Conservation (phyloP, 2,888 invertebrate species). For the Tipula unca region DNA sequence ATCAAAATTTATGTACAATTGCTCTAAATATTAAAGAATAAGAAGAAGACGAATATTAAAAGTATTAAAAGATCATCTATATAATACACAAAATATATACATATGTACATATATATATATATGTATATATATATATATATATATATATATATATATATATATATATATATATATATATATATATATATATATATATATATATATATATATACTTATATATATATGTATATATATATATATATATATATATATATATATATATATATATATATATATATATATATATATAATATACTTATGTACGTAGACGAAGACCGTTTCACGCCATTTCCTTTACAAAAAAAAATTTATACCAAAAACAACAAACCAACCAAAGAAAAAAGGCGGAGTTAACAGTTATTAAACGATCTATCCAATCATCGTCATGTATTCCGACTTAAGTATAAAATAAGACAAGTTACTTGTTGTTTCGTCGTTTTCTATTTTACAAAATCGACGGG, state of each 20-base stretch:
- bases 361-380: not conserved
- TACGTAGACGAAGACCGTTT: not conserved
- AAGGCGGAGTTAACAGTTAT: not conserved
- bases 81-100: not conserved
- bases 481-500: not conserved
- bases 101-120: too few species aligned
- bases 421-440: not conserved
- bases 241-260: too few species aligned
- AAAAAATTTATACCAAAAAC: not conserved
- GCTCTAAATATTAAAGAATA: not conserved
- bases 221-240: too few species aligned
- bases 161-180: too few species aligned
- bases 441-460: not conserved
- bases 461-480: not conserved
- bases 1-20: not conserved
- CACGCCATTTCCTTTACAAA: not conserved
- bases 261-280: too few species aligned
- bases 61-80: not conserved
- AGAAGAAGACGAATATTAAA: too few species aligned
- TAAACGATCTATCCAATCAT: not conserved
- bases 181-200: too few species aligned
- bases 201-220: too few species aligned
- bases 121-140: too few species aligned
- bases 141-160: too few species aligned
- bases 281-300: too few species aligned